Evolutionary conservation across 2,113 vertebrate species (phyloP).

Genomic region (Tamias sibiricus): DNA sequence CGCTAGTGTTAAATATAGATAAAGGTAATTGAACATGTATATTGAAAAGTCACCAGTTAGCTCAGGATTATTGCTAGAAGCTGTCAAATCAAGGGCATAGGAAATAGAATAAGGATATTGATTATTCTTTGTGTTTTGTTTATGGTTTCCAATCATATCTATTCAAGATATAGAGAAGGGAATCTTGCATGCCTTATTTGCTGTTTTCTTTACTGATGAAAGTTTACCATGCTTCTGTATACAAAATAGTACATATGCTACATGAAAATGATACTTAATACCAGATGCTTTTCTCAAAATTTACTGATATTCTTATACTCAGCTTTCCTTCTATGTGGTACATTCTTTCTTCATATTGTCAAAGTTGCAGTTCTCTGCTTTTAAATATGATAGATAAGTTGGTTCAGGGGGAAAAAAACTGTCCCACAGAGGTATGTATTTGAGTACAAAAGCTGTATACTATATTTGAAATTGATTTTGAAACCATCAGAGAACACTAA

Average conservation of each 20-base stretch:
- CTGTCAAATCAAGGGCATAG: not conserved
- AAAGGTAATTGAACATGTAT: not conserved
- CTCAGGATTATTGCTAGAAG: constrained; percentile 7
- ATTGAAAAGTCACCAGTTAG: not conserved
- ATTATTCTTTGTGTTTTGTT: not conserved
- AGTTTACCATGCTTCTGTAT: not conserved
- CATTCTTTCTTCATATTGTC: not conserved
- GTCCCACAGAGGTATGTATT: not conserved
- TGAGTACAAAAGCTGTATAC: not conserved
- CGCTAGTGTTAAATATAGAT: not conserved
- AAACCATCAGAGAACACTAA: not conserved
- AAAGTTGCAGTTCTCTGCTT: not conserved
- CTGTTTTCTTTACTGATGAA: not conserved
- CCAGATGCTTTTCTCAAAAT: not conserved
- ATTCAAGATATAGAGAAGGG: not conserved
- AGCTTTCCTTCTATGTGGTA: not conserved
- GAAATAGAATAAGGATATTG: constrained; percentile 5
- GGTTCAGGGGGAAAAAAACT: not conserved
- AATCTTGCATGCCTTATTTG: not conserved
- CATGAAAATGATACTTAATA: not conserved
- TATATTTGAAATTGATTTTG: not conserved
- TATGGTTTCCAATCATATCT: not conserved
- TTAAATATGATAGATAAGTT: not conserved
- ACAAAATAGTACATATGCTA: not conserved
- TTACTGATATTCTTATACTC: not conserved